These are phyloP conservation scores for Onthophagus taurus DNA, from an alignment of 1,140 invertebrate genomes.

Conservation along the genomic window DNA sequence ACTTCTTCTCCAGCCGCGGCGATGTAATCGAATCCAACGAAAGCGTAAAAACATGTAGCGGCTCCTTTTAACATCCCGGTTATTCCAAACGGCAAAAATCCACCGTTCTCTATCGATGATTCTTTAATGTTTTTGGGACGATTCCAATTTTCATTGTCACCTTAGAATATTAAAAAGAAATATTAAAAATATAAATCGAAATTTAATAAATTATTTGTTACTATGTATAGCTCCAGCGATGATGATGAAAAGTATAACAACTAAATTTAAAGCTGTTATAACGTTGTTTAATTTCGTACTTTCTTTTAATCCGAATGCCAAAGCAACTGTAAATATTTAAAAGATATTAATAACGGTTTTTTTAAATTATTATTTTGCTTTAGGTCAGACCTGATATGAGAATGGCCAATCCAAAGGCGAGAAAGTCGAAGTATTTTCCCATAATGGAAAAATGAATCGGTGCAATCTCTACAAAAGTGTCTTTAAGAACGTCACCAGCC, in stretches of 20 bases:
- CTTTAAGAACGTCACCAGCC: constrained; percentile 49
- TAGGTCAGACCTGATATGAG: constrained; percentile 44
- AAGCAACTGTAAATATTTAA: constrained; percentile 48
- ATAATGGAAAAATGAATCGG: constrained; percentile 49
- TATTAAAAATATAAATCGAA: constrained; percentile 2
- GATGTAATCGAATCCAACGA: constrained; percentile 85
- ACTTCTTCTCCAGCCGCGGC: constrained; percentile 81
- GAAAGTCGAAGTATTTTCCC: constrained; percentile 59
- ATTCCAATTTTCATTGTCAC: constrained; percentile 56
- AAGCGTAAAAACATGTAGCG: constrained; percentile 85
- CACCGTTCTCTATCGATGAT: constrained; percentile 59
- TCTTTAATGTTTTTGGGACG: no score
- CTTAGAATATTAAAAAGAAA: constrained; percentile 33
- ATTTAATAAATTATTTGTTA: constrained; percentile 26
- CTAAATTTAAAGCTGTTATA: constrained; percentile 75
- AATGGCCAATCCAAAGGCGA: constrained; percentile 50
- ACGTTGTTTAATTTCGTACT: constrained; percentile 76
- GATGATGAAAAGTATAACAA: constrained; percentile 72
- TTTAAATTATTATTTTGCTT: not conserved
- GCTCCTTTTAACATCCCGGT: constrained; percentile 76
- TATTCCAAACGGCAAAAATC: constrained; percentile 79
- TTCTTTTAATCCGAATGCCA: constrained; percentile 76
- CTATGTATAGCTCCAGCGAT: constrained; percentile 69
- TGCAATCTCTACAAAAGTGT: constrained; percentile 46
- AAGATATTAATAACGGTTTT: not conserved